Evolutionary conservation across 2,113 vertebrate species (phyloP), one percentile per base, ranked within the genome.

Genomic region (Microcebus griseorufus): DNA sequence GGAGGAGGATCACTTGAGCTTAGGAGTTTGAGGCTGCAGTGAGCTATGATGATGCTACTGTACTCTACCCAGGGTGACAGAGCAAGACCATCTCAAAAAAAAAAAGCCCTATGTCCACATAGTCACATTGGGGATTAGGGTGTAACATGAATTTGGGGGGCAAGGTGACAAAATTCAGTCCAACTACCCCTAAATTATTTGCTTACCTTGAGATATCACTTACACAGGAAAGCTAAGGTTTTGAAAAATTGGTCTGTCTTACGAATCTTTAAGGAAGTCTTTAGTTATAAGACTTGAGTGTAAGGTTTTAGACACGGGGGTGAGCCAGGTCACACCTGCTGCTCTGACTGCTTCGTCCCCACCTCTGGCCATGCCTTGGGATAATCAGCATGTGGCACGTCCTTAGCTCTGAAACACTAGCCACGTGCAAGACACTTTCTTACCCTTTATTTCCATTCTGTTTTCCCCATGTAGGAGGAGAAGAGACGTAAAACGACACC

Each of bases 401-500:
- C 78, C 65, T 92, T 48, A 86, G 45, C 58, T 53, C 27, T 13
- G 27, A 55, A 65, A 80, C 42, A 23, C 37, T 34, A 1, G 60
- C 17, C 3, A 25, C 7, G 11, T 64, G 9, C n/a, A 34, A 60
- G 32, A 60, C 22, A 1, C n/a, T 51, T 86, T 62, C 62, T 72
- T 48, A 88, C 83, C 0, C 0, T 92, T 29, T 93, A 14, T 60
- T 76, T 39, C 55, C 29, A 17, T 95, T 45, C 37, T 78, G 60
- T 88, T 78, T 27, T 84, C 69, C 93, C 18, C 76, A 99, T 99
- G 17, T 99, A 98, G 78, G 99, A 99, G 2, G 99, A 99, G 97
- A 99, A 99, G 91, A 99, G 99, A 96, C 98, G 99, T 12, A 99
- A 99, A 98, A 98, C 99, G 0, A 99, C 99, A 58, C 94, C 97